A percentile compares a stretch with the other conserved stretches of the same genome.
Evolutionary conservation across 2,888 invertebrate genomes (phyloP).

Genomic region (Calameuta idolon): DNA sequence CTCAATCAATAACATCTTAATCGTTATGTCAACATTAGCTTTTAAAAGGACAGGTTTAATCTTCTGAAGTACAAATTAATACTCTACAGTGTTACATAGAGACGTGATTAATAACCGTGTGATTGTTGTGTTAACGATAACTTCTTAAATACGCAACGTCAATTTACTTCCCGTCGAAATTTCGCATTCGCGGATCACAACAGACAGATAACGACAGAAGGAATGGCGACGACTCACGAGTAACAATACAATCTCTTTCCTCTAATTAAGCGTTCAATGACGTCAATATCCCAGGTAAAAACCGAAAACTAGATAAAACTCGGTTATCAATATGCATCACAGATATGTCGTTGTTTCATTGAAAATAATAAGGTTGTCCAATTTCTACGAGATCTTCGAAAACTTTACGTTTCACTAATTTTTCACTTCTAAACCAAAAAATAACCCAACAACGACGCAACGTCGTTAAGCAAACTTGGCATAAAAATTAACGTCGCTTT

Average conservation of each 20-base stretch:
- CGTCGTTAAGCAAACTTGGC: background rate
- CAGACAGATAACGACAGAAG: background rate
- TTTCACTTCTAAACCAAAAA: background rate
- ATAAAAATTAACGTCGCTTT: background rate
- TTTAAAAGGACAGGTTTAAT: constrained; percentile 38
- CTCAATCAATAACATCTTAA: constrained; percentile 51
- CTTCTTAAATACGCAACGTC: background rate
- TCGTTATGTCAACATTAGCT: constrained; percentile 37
- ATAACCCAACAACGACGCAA: too few relatives aligned
- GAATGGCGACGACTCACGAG: background rate
- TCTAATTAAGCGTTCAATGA: background rate
- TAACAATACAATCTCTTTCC: background rate
- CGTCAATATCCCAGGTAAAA: background rate
- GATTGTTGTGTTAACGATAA: background rate
- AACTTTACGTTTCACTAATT: background rate
- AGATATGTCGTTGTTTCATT: constrained; percentile 56
- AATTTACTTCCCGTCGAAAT: background rate
- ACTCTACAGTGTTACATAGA: constrained; percentile 30
- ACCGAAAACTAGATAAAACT: background rate
- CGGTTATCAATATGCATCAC: constrained; percentile 49
- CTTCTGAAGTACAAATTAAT: constrained; percentile 38
- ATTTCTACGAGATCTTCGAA: background rate
- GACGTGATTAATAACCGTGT: background rate
- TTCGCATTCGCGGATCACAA: background rate
- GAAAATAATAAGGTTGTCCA: constrained; percentile 7